These are phyloP conservation scores for Patiria pectinifera DNA, from an alignment of 53 echinoderm and acorn worm genomes.

Conservation along the genomic window DNA sequence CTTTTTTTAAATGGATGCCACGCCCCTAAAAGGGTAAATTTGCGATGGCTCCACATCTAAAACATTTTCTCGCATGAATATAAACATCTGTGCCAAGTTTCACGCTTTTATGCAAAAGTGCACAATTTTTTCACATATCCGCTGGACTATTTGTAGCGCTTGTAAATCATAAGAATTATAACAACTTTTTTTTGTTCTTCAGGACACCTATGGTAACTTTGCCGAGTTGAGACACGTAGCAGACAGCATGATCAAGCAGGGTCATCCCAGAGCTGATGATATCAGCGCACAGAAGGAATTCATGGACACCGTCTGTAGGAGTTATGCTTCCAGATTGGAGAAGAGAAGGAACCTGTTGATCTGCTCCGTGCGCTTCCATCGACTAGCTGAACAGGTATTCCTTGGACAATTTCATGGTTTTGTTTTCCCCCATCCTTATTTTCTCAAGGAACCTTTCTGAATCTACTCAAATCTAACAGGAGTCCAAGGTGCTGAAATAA, in stretches of 20 bases:
- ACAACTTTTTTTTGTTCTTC: not conserved
- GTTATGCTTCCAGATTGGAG: slow-evolving; percentile 91
- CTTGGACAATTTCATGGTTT: not conserved
- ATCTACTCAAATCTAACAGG: not conserved
- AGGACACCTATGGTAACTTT: slow-evolving; percentile 98
- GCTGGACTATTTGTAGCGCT: no score
- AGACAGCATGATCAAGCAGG: slow-evolving; percentile 85
- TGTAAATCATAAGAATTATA: not conserved
- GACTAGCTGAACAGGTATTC: slow-evolving; percentile 89
- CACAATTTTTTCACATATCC: no score
- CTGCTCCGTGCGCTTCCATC: slow-evolving; percentile 93
- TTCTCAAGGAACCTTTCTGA: not conserved
- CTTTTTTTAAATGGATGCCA: no score
- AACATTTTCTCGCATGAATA: no score
- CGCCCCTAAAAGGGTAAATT: no score
- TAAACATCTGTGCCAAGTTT: no score
- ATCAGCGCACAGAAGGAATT: slow-evolving; percentile 90
- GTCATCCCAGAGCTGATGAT: slow-evolving; percentile 85
- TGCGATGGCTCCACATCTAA: no score
- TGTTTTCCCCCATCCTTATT: not conserved
- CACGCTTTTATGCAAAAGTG: no score
- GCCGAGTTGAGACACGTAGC: slow-evolving; percentile 94
- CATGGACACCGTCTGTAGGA: slow-evolving; percentile 94
- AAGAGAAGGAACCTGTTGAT: slow-evolving; percentile 89
- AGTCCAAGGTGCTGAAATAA: no score